Percentiles rank a stretch among this genome's conserved stretches.
phyloP scores from a whole-genome alignment of 2,888 invertebrate genomes.

The Sicus ferrugineus region DNA sequence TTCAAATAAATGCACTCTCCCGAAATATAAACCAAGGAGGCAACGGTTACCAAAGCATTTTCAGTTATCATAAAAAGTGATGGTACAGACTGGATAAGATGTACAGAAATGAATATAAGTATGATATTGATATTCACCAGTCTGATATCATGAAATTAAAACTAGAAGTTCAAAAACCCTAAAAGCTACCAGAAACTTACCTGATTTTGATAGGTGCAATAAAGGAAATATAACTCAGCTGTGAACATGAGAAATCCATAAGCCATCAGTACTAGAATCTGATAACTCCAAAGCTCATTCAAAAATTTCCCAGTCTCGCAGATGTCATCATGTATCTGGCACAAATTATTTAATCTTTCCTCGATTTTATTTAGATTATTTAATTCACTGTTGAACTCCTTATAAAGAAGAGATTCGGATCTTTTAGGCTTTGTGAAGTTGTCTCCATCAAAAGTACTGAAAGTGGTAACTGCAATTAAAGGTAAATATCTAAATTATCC shows the following conservation, averaged over 20 bases:
- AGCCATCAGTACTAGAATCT: conserved; percentile 62
- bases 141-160: too few species aligned
- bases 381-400: conserved; percentile 55
- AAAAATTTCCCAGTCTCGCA: conserved; percentile 63
- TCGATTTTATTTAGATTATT: conserved; percentile 57
- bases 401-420: conserved; percentile 36
- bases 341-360: conserved; percentile 60
- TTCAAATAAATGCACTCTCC: conserved; percentile 63
- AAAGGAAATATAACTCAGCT: conserved; percentile 63
- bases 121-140: conserved; percentile 5
- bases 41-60: conserved; percentile 55
- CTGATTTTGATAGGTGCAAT: conserved; percentile 61
- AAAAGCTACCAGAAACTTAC: too few species aligned
- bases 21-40: conserved; percentile 58
- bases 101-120: background rate
- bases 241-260: conserved; percentile 64
- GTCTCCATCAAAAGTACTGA: conserved; percentile 52
- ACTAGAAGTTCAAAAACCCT: too few species aligned
- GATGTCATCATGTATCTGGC: conserved; percentile 63
- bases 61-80: conserved; percentile 62
- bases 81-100: conserved; percentile 52
- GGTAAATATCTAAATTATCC: background rate
- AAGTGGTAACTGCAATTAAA: conserved; percentile 46
- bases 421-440: conserved; percentile 43
- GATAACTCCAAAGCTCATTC: conserved; percentile 63